Base-by-base conservation (phyloP, 2,113 vertebrate species). In the Taxidea taxus region DNA sequence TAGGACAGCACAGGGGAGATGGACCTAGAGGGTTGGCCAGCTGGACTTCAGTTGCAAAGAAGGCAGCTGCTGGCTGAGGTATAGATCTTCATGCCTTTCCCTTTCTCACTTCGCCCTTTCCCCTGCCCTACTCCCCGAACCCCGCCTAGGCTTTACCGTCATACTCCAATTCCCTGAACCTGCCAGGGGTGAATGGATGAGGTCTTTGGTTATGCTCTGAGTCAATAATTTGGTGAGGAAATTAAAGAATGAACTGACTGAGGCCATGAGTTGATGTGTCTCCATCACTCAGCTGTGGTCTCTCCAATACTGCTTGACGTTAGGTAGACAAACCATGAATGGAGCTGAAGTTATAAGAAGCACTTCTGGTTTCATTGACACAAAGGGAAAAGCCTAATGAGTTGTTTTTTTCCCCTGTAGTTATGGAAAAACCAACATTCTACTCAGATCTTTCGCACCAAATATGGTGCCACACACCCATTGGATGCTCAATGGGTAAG, bases 161-260 rank as follows among this genome's bases (percentile, higher is more conserved):
- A 0, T 58, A 90, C 80, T 92, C 49, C 87, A 49, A 51, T 39
- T 94, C 89, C 62, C 91, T 85, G 60, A 29, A 83, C 49, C 3
- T 12, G 21, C 16, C 83, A 34, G 88, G 91, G 87, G 95, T 87
- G 97, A 83, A 77, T 87, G 62, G 86, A 77, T 7, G 87, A 97
- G 94, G 98, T 98, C 98, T 99, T 99, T 99, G 98, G 99, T 98
- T 98, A 81, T 97, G 97, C 97, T 98, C 97, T 66, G 95, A 97
- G 95, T 37, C 12, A 0, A 78, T 47, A 94, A 27, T 97, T 95
- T 97, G 34, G 90, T 21, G 56, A 97, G 92, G 68, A 98, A 97
- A 97, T 78, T 39, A 94, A 20, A 72, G 37, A 95, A 98, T 0
- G 90, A 34, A 34, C 80, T 8, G 88, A 44, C 6, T 0, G 86